Evolutionary conservation across 2,888 invertebrate genomes (phyloP), one percentile per base, ranked within the genome.

Genomic region (Eristalinus sepulchralis): DNA sequence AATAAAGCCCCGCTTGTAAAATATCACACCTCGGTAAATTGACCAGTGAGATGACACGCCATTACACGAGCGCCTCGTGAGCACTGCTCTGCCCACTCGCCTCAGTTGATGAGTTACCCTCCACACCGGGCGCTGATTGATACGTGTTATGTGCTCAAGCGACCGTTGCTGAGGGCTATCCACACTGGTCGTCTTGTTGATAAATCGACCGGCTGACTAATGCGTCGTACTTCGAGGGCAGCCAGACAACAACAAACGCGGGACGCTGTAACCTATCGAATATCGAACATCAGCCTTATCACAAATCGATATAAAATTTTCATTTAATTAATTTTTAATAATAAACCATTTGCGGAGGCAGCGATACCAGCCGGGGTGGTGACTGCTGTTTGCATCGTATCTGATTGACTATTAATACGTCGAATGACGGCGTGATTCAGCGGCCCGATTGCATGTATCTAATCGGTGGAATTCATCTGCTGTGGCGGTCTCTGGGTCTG

Each of bases 261-360:
- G n/a, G n/a, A 31, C 31, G 8, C 17, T 17, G 17, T 47, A 17
- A 47, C 1, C 47, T 0, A 47, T 47, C 47, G 47, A 3, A 27
- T 27, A 27, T 5, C n/a, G n/a, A n/a, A 39, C 39, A 39, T 39
- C 39, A 2, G 39, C 17, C 17, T 9, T 63, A 72, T 72, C 72
- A 53, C 27, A 72, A 72, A 72, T 63, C 53, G 62, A 72, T 62
- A 72, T 20, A 20, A 24, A 63, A 53, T 39, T 39, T 63, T 63
- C 60, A 36, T 62, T 62, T 72, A 63, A 72, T 72, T 72, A 72
- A 72, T 63, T 72, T 72, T 62, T 62, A 72, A 72, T 33, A 63
- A 53, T 63, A 53, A 72, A 63, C 72, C 62, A 47, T 17, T 47
- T 47, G 5, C 47, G 4, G 13, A n/a, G 47, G 17, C 8, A 17